Evolutionary conservation across 2,797 vertebrate species (phyloP).

Genomic region (Iguana delicatissima): DNA sequence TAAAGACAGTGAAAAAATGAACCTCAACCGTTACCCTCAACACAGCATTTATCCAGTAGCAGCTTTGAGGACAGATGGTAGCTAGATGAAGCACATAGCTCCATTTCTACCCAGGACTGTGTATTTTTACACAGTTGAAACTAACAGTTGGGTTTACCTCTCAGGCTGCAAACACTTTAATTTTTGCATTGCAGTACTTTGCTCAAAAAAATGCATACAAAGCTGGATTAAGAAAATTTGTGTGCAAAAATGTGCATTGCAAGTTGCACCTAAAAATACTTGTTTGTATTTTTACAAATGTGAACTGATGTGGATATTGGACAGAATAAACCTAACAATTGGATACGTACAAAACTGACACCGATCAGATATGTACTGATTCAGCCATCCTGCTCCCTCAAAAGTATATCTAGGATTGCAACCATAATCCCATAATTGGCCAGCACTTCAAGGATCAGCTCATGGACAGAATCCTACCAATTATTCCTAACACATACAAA

Average conservation of each 20-base stretch:
- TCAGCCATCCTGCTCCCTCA: neutral
- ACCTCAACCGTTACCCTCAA: no score
- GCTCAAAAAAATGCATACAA: neutral
- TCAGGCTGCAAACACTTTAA: neutral
- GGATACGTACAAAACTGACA: neutral
- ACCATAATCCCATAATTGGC: neutral
- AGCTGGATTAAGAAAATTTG: neutral
- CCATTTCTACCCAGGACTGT: no score
- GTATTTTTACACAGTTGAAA: no score
- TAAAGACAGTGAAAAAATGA: no score
- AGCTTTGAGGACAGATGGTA: no score
- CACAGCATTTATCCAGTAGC: no score
- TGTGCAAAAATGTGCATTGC: neutral
- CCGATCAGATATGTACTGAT: neutral
- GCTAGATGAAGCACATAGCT: no score
- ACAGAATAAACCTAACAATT: neutral
- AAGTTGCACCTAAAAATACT: neutral
- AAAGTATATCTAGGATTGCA: neutral
- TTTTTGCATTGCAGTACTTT: neutral
- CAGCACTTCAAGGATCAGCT: neutral
- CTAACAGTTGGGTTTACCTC: no score
- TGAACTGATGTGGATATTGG: neutral
- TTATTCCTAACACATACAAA: neutral
- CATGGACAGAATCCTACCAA: neutral
- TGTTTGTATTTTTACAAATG: neutral